These are phyloP conservation scores for Fopius arisanus DNA, from an alignment of 1,140 invertebrate genomes.

Conservation along the genomic window DNA sequence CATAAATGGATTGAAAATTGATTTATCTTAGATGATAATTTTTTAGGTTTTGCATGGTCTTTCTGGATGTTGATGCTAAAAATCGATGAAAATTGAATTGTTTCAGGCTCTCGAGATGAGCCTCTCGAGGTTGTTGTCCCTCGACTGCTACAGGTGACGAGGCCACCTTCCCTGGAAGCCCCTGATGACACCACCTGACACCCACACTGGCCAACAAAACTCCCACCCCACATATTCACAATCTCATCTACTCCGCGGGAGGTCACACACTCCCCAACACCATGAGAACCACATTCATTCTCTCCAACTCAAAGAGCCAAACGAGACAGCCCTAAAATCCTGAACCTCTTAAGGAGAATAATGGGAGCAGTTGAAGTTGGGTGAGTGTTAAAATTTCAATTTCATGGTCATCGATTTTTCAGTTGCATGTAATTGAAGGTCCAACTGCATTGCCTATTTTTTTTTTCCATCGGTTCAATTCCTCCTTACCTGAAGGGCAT, in stretches of 20 bases:
- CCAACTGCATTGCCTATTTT: too few species aligned
- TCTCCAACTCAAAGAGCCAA: neutral
- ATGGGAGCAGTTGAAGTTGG: neutral
- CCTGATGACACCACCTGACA: constrained; percentile 2
- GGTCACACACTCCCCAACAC: constrained; percentile 16
- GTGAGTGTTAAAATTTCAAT: constrained; percentile 37
- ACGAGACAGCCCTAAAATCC: neutral
- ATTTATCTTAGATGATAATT: too few species aligned
- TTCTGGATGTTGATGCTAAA: too few species aligned
- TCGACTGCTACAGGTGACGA: neutral
- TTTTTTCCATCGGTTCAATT: too few species aligned
- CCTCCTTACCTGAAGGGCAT: too few species aligned
- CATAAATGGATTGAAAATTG: too few species aligned
- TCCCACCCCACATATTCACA: neutral
- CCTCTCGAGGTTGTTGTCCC: neutral
- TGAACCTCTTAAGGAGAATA: neutral
- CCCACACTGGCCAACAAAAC: neutral
- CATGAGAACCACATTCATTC: neutral
- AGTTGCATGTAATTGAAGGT: constrained; percentile 35
- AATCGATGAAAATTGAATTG: neutral
- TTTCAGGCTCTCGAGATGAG: neutral
- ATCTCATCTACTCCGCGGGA: constrained; percentile 19
- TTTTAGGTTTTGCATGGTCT: too few species aligned
- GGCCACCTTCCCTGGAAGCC: neutral
- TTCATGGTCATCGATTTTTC: constrained; percentile 46